Evolutionary conservation across 1,140 invertebrate species (phyloP), one percentile per base, ranked within the genome.

Genomic region (Eumaeus atala): DNA sequence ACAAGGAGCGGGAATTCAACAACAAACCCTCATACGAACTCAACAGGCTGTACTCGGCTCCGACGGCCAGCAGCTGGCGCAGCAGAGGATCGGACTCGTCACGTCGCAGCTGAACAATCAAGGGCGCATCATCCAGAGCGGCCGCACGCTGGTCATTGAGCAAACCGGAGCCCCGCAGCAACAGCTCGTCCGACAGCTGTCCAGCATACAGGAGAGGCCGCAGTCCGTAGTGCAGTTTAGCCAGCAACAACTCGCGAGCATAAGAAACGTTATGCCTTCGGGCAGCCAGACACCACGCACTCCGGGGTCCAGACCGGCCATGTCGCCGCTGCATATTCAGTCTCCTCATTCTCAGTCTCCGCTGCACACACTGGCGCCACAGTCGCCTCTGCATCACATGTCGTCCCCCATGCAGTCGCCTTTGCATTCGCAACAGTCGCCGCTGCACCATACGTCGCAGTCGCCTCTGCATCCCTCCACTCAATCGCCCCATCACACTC

Each of bases 341-440:
- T 90, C 89, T 38, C 90, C 89, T 28, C 90, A 90, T 64, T 85
- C 88, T 35, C 80, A 84, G 51, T 85, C 82, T 9, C 82, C 82
- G 4, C 59, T 77, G 18, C 82, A 83, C 56, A 75, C 82, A 3
- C 63, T 83, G 68, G 72, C 81, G 9, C 89, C 90, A 33, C 90
- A 91, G 42, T 90, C 90, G 11, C 90, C 89, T 11, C 61, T 88
- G 21, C 84, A 85, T 48, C 82, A 89, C 37, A 74, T 86, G 38
- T 85, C 85, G n/a, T 89, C 88, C 1, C 90, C 90, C 38, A 87
- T 89, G 69, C 89, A 89, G 56, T 78, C 89, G 40, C 86, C 88
- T 14, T 57, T 88, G 55, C 89, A 90, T 61, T 90, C 90, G 37
- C 89, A 90, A 64, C 72, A 89, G 54, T 83, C 81, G 17, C 84